These are phyloP conservation scores for Melanitta fusca DNA, from an alignment of 2,797 vertebrate genomes.

Conservation along the genomic window DNA sequence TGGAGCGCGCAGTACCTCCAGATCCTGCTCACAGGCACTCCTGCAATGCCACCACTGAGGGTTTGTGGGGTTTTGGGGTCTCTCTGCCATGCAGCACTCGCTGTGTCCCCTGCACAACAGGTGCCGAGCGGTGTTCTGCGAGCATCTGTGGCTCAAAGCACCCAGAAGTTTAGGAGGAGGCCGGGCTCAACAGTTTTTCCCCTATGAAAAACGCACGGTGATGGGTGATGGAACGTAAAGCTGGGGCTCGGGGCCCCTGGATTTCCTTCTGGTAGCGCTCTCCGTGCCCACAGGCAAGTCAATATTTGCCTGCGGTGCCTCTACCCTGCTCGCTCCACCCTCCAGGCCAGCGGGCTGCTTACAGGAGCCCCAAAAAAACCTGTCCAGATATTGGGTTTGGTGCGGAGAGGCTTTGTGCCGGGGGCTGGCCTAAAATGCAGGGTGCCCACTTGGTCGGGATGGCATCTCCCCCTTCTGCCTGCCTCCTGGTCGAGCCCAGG, in stretches of 20 bases:
- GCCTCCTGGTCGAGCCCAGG: neutral
- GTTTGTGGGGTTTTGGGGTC: accelerated
- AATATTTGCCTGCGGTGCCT: neutral
- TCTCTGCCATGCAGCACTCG: neutral
- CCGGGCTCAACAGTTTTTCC: accelerated
- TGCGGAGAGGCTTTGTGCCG: accelerated
- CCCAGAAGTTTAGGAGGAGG: neutral
- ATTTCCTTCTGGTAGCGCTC: neutral
- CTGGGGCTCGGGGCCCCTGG: neutral
- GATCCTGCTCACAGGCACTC: accelerated
- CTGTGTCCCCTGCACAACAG: accelerated
- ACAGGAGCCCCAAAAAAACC: neutral
- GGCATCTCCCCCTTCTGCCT: neutral
- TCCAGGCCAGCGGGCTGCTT: neutral
- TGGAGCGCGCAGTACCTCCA: neutral
- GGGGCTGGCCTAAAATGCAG: neutral
- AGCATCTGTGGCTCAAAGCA: neutral
- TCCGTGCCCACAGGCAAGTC: neutral
- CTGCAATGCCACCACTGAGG: accelerated
- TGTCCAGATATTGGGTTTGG: accelerated
- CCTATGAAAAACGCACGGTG: accelerated
- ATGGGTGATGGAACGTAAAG: neutral
- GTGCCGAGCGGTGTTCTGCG: neutral
- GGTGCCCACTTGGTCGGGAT: accelerated
- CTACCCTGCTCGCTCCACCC: neutral